These are phyloP conservation scores for Notodonta dromedarius DNA, from an alignment of 2,888 invertebrate genomes.

Conservation along the genomic window DNA sequence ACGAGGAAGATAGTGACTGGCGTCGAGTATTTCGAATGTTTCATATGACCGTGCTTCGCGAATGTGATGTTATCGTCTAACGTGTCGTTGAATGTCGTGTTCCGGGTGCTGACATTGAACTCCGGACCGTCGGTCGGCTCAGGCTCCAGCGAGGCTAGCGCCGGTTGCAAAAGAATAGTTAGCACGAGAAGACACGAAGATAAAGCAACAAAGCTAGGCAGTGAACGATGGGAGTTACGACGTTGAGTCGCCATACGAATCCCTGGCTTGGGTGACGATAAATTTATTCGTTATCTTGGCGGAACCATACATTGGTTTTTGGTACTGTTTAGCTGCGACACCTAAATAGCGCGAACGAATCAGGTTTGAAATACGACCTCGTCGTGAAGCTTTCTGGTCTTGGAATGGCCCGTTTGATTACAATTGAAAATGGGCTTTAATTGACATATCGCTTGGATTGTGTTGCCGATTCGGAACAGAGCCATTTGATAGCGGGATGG, in stretches of 20 bases:
- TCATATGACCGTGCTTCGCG: conserved; percentile 56
- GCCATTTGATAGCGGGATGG: conserved; percentile 66
- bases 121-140: conserved; percentile 53
- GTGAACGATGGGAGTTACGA: conserved; percentile 74
- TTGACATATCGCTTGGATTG: conserved; percentile 75
- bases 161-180: conserved; percentile 64
- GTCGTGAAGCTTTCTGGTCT: conserved; percentile 68
- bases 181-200: conserved; percentile 81
- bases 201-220: conserved; percentile 83
- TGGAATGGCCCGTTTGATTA: conserved; percentile 67
- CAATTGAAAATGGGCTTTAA: conserved; percentile 65
- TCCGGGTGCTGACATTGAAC: conserved; percentile 57
- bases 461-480: conserved; percentile 63
- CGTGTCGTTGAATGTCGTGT: conserved; percentile 68
- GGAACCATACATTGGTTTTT: conserved; percentile 80
- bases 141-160: conserved; percentile 59
- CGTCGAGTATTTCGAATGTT: conserved; percentile 74
- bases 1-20: conserved; percentile 87
- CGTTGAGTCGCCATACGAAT: conserved; percentile 82
- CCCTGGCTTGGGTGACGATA: conserved; percentile 73
- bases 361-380: conserved; percentile 76
- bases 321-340: conserved; percentile 35
- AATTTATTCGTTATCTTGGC: conserved; percentile 61
- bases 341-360: conserved; percentile 39
- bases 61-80: conserved; percentile 60